Conservation (phyloP, 1,140 invertebrate genomes). For the Hydropsyche tenuis region DNA sequence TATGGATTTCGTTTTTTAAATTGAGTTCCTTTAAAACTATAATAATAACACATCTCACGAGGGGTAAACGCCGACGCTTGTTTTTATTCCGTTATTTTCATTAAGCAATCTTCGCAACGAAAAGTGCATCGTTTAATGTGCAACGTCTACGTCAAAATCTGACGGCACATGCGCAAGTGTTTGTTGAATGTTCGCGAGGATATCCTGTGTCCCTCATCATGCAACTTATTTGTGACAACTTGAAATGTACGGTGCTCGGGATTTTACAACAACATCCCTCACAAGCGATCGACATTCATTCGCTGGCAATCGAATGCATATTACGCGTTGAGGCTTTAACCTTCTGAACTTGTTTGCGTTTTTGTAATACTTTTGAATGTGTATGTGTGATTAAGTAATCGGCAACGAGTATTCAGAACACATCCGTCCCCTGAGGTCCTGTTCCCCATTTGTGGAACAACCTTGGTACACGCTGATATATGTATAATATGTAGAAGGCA, state of each 20-base stretch:
- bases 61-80: neutral
- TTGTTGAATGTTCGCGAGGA: neutral
- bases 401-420: conserved; percentile 11
- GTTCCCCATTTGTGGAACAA: neutral
- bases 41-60: neutral
- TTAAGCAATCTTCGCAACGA: neutral
- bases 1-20: conserved; percentile 19
- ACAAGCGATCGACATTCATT: neutral
- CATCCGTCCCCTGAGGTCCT: conserved; percentile 22
- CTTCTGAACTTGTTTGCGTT: neutral
- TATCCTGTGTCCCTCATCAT: conserved; percentile 23
- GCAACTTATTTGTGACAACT: neutral
- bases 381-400: neutral
- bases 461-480: neutral
- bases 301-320: neutral
- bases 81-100: neutral
- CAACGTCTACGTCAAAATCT: too few species aligned
- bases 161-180: neutral
- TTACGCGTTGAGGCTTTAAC: neutral
- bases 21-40: neutral
- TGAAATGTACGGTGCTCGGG: too few species aligned
- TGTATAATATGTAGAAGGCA: neutral
- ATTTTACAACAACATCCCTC: neutral
- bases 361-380: neutral
- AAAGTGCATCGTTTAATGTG: neutral